A percentile compares a stretch with the other conserved stretches of the same genome.
These are phyloP conservation scores for Camponotus fellah DNA, from an alignment of 2,888 invertebrate species.

Conservation along the genomic window DNA sequence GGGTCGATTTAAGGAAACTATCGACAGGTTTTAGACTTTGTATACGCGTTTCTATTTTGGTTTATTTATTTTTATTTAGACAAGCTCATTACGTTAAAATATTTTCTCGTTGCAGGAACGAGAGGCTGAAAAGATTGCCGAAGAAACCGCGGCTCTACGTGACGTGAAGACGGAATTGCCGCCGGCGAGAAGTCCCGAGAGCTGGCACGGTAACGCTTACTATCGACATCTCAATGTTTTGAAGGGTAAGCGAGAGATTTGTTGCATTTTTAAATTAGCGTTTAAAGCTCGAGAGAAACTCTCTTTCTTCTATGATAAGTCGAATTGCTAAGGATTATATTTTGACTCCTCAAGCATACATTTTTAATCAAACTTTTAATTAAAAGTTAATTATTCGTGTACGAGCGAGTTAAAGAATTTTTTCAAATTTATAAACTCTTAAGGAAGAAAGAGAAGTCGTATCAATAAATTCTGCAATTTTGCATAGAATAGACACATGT, in stretches of 20 bases:
- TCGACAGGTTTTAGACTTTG: not conserved
- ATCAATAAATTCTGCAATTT: not conserved
- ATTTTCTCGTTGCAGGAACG: slow-evolving; percentile 77
- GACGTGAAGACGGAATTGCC: slow-evolving; percentile 81
- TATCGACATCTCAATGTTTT: slow-evolving; percentile 81
- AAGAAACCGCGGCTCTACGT: slow-evolving; percentile 79
- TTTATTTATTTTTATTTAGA: not conserved
- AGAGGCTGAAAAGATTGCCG: slow-evolving; percentile 83
- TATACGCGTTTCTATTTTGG: not conserved
- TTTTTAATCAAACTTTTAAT: not conserved
- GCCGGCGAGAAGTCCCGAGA: slow-evolving; percentile 80
- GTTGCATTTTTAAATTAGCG: slow-evolving; percentile 8
- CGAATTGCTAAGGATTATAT: not conserved
- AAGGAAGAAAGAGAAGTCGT: not conserved
- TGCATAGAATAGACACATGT: not conserved
- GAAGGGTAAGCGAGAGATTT: slow-evolving; percentile 75
- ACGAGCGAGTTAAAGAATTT: not conserved
- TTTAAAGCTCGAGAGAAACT: not conserved
- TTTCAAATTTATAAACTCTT: not conserved
- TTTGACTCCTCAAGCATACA: not conserved
- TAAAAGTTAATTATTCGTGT: not conserved
- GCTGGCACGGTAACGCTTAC: slow-evolving; percentile 81
- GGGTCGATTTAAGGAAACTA: not conserved
- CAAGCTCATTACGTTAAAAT: not conserved
- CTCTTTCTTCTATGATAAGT: not conserved